A percentile compares a stretch with the other conserved stretches of the same genome.
These are phyloP conservation scores for Tretioscincus oriximinensis DNA, from an alignment of 2,113 vertebrate genomes.

Conservation along the genomic window DNA sequence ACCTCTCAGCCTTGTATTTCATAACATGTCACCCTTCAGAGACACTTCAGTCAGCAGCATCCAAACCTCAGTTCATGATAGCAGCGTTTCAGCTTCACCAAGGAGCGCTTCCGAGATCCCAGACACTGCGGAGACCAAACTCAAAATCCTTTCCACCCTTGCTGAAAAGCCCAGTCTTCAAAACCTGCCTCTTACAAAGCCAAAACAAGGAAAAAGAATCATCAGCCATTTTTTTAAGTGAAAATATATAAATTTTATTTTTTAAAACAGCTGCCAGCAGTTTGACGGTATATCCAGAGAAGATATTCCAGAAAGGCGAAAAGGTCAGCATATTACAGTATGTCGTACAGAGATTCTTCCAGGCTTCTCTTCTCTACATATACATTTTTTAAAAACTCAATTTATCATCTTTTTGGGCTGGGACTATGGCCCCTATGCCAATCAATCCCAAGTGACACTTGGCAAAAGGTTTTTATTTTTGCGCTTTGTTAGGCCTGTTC, in stretches of 20 bases:
- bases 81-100: neutral
- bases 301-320: constrained; percentile 75
- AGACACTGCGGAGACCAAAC: neutral
- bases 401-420: constrained; percentile 30
- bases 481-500: neutral
- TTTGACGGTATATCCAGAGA: constrained; percentile 70
- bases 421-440: neutral
- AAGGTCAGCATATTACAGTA: constrained; percentile 69
- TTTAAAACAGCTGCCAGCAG: constrained; percentile 81
- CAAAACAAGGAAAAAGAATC: neutral
- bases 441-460: constrained; percentile 6
- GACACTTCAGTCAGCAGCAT: no score
- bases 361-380: constrained; percentile 55
- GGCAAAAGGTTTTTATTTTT: neutral
- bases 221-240: constrained; percentile 69
- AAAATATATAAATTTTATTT: constrained; percentile 85
- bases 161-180: neutral
- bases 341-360: constrained; percentile 63
- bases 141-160: neutral
- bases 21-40: no score
- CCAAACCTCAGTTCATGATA: no score
- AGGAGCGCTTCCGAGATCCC: neutral
- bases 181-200: neutral
- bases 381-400: constrained; percentile 34
- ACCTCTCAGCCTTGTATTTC: no score